Base-by-base conservation (phyloP, 2,888 invertebrate genomes). In the Ariolimax columbianus region DNA sequence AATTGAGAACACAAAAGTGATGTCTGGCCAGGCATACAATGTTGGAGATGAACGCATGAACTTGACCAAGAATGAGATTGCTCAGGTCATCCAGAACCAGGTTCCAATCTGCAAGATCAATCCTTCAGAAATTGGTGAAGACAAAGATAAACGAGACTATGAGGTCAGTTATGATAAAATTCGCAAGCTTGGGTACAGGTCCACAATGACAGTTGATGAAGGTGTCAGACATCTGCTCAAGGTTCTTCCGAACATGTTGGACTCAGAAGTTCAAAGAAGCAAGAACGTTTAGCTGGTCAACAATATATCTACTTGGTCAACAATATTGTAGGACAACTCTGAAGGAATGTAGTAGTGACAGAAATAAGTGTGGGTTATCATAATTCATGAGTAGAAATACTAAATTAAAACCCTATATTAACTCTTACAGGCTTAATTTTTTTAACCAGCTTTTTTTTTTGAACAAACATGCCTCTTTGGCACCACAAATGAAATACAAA, bases 11-110 rank as follows among this genome's bases (percentile, higher is more conserved):
- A 91, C 92, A 83, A 89, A 91, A 40, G 43, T 82, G 36, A 94
- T 94, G 93, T 88, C 89, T 77, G 93, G 93, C 30, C 87, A 90
- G 66, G 92, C 93, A 0, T 94, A 89, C 87, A 94, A 94, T 88
- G 93, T 94, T 23, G 94, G 94, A 0, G 94, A 94, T 83, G 94
- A 94, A 83, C 87, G 89, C 68, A 91, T 94, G 92, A 94, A 94
- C 88, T 90, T 93, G 91, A 92, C 93, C 47, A 94, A 94, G 88
- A 89, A 89, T 0, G 90, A 93, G 36, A 92, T 93, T 9, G 94
- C 93, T 4, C 87, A 86, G 66, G 86, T 89, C 14, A 94, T 94
- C 77, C 91, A 92, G 87, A 86, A 87, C 17, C 86, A 89, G 14
- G 90, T 94, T 7, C 91, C 92, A 4, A 88, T 87, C 3, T 93